Percentiles rank a stretch among this genome's conserved stretches.
Conservation (phyloP, 2,113 vertebrate species). For the Neomonachus schauinslandi region DNA sequence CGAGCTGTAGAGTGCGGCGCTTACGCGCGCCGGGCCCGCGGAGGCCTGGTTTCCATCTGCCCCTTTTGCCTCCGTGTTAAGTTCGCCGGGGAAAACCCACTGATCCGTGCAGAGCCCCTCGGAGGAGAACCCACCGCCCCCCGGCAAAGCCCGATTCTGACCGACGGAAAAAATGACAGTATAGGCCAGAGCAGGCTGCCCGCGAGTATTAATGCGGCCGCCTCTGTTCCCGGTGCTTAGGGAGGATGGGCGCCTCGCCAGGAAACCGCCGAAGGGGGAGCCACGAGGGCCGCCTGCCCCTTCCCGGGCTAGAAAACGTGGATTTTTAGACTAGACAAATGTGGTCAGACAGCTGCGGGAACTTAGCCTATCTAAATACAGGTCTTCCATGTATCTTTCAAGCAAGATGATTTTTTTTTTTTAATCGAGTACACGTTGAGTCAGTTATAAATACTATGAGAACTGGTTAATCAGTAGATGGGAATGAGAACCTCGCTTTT, state of each 20-base stretch:
- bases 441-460: slow-evolving; percentile 48
- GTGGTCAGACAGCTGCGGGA: slow-evolving; percentile 55
- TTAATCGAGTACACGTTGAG: neutral
- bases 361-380: slow-evolving; percentile 46
- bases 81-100: slow-evolving; percentile 60
- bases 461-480: slow-evolving; percentile 44
- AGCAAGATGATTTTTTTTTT: neutral
- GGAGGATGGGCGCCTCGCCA: slow-evolving; percentile 45
- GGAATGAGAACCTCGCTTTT: neutral
- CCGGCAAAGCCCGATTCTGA: slow-evolving; percentile 13
- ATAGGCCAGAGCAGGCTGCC: slow-evolving; percentile 57
- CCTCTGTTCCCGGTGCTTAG: neutral
- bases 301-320: slow-evolving; percentile 59
- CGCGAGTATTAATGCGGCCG: slow-evolving; percentile 49
- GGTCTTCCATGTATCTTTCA: slow-evolving; percentile 38
- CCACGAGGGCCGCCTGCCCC: slow-evolving; percentile 64
- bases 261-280: slow-evolving; percentile 67
- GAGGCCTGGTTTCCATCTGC: slow-evolving; percentile 82
- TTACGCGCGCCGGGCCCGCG: slow-evolving; percentile 73
- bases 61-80: slow-evolving; percentile 69
- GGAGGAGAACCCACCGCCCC: neutral
- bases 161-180: slow-evolving; percentile 66
- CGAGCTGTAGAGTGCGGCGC: slow-evolving; percentile 33
- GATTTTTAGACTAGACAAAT: slow-evolving; percentile 64
- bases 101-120: slow-evolving; percentile 51